Conservation (phyloP, 2,888 invertebrate genomes). For the Acronicta alni region DNA sequence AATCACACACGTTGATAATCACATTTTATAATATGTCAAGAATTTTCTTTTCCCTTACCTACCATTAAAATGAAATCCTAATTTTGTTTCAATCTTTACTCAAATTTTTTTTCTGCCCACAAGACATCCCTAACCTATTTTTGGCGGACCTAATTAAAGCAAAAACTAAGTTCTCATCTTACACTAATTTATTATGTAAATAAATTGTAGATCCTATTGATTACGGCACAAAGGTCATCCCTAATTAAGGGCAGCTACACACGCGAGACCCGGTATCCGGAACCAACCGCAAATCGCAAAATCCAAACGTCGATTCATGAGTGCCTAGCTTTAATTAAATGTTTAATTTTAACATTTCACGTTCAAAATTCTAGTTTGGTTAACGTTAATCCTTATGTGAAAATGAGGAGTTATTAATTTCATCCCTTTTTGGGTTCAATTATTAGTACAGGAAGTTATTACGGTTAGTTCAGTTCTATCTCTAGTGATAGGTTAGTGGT, state of each 20-base stretch:
- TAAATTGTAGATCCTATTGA: constrained; percentile 43
- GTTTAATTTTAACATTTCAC: constrained; percentile 41
- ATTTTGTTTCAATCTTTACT: no score
- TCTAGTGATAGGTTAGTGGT: no score
- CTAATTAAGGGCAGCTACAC: constrained; percentile 55
- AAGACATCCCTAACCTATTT: no score
- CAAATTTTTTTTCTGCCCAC: no score
- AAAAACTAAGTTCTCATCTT: constrained; percentile 38
- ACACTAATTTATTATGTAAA: constrained; percentile 47
- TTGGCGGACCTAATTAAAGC: constrained; percentile 11
- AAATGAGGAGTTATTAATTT: constrained; percentile 25
- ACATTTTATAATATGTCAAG: no score
- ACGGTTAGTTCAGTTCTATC: no score
- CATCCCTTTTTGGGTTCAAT: constrained; percentile 21
- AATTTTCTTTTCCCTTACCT: no score
- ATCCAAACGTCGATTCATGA: constrained; percentile 41
- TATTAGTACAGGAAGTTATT: background rate
- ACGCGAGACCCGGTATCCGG: constrained; percentile 37
- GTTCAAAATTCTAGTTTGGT: constrained; percentile 25
- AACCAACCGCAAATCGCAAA: constrained; percentile 48
- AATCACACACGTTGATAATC: no score
- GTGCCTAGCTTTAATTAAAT: constrained; percentile 41
- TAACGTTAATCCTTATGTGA: constrained; percentile 27
- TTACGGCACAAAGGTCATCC: constrained; percentile 41
- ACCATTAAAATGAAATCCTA: no score